phyloP scores from a whole-genome alignment of 2,888 invertebrate species.

The Athalia rosae region DNA sequence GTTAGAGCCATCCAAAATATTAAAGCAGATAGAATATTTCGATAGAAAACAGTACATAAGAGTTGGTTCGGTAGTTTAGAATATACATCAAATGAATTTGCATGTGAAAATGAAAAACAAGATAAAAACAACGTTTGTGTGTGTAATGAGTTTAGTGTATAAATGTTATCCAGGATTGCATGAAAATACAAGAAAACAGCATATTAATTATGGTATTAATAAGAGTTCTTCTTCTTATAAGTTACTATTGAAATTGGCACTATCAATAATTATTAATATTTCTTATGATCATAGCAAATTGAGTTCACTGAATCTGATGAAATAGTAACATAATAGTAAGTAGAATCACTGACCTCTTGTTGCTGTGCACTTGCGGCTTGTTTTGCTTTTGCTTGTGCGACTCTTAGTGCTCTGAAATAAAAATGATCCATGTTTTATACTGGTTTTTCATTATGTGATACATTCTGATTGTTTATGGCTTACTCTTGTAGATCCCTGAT shows the following conservation, averaged over 20 bases:
- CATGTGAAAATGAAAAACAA: constrained; percentile 45
- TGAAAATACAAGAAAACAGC: constrained; percentile 56
- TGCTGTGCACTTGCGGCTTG: constrained; percentile 81
- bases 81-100: not conserved
- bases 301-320: not conserved
- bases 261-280: not conserved
- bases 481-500: constrained; percentile 95
- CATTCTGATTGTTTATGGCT: constrained; percentile 71
- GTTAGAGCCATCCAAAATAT: constrained; percentile 36
- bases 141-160: constrained; percentile 41
- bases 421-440: constrained; percentile 43
- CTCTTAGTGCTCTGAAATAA: constrained; percentile 86
- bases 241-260: not conserved
- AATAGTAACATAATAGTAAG: not conserved
- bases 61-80: not conserved
- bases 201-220: constrained; percentile 42
- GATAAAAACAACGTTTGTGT: constrained; percentile 21
- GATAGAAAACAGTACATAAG: not conserved
- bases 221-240: not conserved
- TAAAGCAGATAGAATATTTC: constrained; percentile 35
- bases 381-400: constrained; percentile 92
- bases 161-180: constrained; percentile 56
- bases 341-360: constrained; percentile 80
- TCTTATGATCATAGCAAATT: not conserved
- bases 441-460: not conserved